These are phyloP conservation scores for Balearica regulorum DNA, from an alignment of 2,797 vertebrate genomes.

Conservation along the genomic window DNA sequence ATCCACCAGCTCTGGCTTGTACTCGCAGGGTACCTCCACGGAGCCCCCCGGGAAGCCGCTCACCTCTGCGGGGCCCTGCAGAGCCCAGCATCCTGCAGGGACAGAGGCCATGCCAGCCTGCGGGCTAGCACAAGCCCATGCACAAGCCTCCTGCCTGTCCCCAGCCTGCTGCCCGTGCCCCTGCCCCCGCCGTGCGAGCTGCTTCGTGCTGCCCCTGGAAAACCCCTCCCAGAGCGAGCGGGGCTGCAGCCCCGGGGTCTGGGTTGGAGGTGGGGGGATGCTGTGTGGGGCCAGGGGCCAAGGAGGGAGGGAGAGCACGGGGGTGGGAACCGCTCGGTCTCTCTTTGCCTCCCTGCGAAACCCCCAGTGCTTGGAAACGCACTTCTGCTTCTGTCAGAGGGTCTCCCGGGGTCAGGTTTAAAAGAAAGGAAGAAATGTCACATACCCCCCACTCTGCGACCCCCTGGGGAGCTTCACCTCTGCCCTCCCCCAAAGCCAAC, in stretches of 20 bases:
- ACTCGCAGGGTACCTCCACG: neutral
- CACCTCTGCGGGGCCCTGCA: neutral
- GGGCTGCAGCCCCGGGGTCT: neutral
- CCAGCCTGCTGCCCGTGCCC: neutral
- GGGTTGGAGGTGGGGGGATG: neutral
- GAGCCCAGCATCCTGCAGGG: neutral
- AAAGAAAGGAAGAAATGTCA: neutral
- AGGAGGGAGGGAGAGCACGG: neutral
- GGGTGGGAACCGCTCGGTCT: fast-evolving
- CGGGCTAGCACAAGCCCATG: neutral
- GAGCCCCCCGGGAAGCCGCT: neutral
- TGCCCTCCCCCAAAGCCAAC: neutral
- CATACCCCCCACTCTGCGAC: neutral
- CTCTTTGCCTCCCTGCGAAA: neutral
- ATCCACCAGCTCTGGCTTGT: neutral
- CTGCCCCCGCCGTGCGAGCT: fast-evolving
- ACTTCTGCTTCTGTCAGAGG: neutral
- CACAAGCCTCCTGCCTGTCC: neutral
- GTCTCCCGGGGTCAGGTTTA: neutral
- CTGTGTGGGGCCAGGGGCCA: neutral
- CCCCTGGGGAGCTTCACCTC: neutral
- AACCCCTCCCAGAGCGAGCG: fast-evolving
- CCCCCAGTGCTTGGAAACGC: neutral
- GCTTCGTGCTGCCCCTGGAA: neutral
- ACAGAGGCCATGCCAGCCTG: neutral